Base-by-base conservation (phyloP, 2,888 invertebrate species). In the Drepanosiphum platanoidis region DNA sequence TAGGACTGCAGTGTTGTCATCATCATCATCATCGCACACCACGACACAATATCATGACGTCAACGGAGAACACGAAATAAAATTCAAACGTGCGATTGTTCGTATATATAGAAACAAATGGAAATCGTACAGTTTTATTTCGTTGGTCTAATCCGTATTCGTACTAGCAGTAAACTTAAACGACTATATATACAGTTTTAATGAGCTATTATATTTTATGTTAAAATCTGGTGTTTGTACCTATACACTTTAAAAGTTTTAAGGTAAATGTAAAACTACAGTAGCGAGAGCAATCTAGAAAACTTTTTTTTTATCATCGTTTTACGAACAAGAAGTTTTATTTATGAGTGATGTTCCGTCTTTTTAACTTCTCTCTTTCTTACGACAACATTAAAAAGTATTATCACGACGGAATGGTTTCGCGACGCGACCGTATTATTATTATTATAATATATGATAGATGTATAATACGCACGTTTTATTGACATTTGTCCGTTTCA, bases 241-340 rank as follows among this genome's bases (percentile, higher is more conserved):
- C n/a, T n/a, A n/a, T n/a, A 77, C 15, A 61, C 36, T 36, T 27
- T 15, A 61, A 77, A 77, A 77, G 61, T 77, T 77, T 77, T 30
- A 77, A 61, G 15, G 36, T 52, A 32, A 30, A 36, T 36, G 34
- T 61, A 61, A 77, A 77, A 75, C 15, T 36, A n/a, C n/a, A n/a
- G n/a, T n/a, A n/a, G 58, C 52, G 34, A 34, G 52, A 52, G 34
- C 52, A 52, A 52, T 5, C 34, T n/a, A 74, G 52, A 34, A 74
- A 74, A 75, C 52, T 52, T 52, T 64, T 64, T 30, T 27, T 9
- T 75, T 71, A 52, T 52, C 58, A 74, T 52, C 30, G 52, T 52
- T 74, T 11, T n/a, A 32, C 18, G 46, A 46, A 74, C 13, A 52
- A 52, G 32, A 74, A 74, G 22, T 52, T 52, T 46, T 22, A n/a